phyloP scores from a whole-genome alignment of 2,888 invertebrate species.

The Unio delphinus region DNA sequence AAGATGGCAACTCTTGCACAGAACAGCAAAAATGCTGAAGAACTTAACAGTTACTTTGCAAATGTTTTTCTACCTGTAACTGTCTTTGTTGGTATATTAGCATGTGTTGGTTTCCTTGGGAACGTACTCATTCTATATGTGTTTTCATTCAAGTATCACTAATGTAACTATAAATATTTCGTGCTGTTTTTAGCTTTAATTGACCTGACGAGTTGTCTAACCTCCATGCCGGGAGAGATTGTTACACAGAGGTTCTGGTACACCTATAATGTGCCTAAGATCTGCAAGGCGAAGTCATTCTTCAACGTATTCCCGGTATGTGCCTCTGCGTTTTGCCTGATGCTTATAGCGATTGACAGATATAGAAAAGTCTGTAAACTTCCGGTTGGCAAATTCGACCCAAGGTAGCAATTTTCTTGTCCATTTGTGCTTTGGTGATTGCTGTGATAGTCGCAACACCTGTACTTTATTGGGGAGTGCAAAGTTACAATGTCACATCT shows the following conservation, averaged over 20 bases:
- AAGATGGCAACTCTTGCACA: background rate
- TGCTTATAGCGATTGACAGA: conserved; percentile 18
- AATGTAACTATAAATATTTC: conserved; percentile 29
- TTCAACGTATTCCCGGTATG: conserved; percentile 16
- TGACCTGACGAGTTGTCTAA: conserved; percentile 24
- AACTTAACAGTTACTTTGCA: conserved; percentile 16
- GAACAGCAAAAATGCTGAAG: background rate
- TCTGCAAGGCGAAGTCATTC: conserved; percentile 22
- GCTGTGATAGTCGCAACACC: conserved; percentile 14
- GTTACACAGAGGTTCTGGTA: conserved; percentile 31
- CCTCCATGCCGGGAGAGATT: conserved; percentile 29
- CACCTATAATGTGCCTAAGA: conserved; percentile 12
- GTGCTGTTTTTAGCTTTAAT: conserved; percentile 25
- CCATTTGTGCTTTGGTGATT: conserved; percentile 3
- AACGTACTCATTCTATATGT: conserved; percentile 27
- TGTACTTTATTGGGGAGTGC: conserved; percentile 13
- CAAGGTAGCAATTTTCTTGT: conserved; percentile 9
- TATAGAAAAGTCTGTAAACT: conserved; percentile 18
- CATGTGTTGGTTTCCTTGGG: conserved; percentile 25
- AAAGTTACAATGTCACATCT: background rate
- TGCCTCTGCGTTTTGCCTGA: conserved; percentile 12
- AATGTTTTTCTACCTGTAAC: conserved; percentile 18
- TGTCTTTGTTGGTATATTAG: conserved; percentile 20
- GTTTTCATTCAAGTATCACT: conserved; percentile 22
- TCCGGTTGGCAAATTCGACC: conserved; percentile 16